These are phyloP conservation scores for Heliconius eleuchia DNA, from an alignment of 1,140 invertebrate species.

Conservation along the genomic window DNA sequence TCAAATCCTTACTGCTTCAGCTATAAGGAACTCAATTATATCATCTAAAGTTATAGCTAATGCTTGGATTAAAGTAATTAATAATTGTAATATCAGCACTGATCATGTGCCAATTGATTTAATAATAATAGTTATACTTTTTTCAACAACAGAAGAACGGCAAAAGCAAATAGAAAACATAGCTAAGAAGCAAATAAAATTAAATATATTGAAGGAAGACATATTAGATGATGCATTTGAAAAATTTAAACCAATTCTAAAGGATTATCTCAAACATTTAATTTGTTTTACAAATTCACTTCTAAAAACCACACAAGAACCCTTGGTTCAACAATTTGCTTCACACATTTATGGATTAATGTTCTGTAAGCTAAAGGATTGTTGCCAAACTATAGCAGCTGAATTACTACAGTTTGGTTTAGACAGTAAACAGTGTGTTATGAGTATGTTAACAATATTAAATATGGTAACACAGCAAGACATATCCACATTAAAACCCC, in stretches of 20 bases:
- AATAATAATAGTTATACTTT: slow-evolving; percentile 69
- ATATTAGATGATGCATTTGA: slow-evolving; percentile 67
- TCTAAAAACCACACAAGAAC: slow-evolving; percentile 62
- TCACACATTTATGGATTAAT: slow-evolving; percentile 67
- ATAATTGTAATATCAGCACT: slow-evolving; percentile 55
- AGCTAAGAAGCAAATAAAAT: slow-evolving; percentile 71
- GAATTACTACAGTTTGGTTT: slow-evolving; percentile 66
- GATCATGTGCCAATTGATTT: slow-evolving; percentile 77
- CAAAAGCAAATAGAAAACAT: slow-evolving; percentile 70
- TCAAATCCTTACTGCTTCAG: slow-evolving; percentile 70
- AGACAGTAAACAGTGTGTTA: slow-evolving; percentile 64
- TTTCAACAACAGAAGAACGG: slow-evolving; percentile 66
- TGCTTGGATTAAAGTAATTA: slow-evolving; percentile 72
- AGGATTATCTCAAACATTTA: slow-evolving; percentile 65
- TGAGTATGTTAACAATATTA: slow-evolving; percentile 66
- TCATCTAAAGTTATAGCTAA: slow-evolving; percentile 69
- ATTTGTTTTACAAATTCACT: slow-evolving; percentile 65
- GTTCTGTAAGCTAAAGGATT: slow-evolving; percentile 68
- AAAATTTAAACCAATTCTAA: slow-evolving; percentile 71
- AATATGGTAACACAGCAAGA: slow-evolving; percentile 69
- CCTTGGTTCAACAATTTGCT: slow-evolving; percentile 63
- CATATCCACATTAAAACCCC: slow-evolving; percentile 66
- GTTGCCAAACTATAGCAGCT: slow-evolving; percentile 60
- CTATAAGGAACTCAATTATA: slow-evolving; percentile 71
- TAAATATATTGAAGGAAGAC: slow-evolving; percentile 61